Evolutionary conservation across 2,888 invertebrate species (phyloP), one percentile per base, ranked within the genome.

Genomic region (Drosophila atripex): DNA sequence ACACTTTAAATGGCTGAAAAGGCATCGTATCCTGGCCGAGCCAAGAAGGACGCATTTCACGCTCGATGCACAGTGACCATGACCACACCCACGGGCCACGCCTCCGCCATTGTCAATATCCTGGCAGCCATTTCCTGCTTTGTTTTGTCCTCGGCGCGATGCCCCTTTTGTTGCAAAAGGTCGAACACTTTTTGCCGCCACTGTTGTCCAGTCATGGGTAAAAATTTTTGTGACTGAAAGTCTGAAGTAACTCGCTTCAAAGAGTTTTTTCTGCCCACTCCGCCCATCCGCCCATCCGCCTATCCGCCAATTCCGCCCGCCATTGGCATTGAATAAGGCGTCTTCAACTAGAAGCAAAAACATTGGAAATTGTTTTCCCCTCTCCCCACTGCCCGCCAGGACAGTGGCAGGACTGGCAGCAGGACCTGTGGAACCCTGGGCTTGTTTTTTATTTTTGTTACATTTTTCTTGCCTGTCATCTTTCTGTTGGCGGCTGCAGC

Each of bases 311-410:
- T 35, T 9, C 46, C 7, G 4, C 21, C 49, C 56, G 18, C 43
- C 14, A 8, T 49, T 82, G 88, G 83, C 83, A 83, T 83, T 83
- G 83, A 83, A 83, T 79, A 73, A 87, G 82, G 61, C 83, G 83
- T 82, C 88, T 71, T 73, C 83, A 76, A 78, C 82, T 80, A 72
- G 86, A 85, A 85, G 86, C 78, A 87, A 78, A 71, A 82, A 82
- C 86, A 82, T 87, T 88, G 86, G 73, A 87, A 82, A 87, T 88
- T 85, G 82, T 87, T 82, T 87, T 82, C 78, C 88, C 82, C 78
- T 76, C 41, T 14, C 1, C 18, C 21, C 6, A 11, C 5, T n/a
- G 32, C 32, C 12, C 7, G 12, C 12, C 14, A 39, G 30, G 11
- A 25, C 16, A n/a, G 28, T 28, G 28, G 28, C 7, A 28, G 28